Evolutionary conservation across 2,113 vertebrate species (phyloP).

Genomic region (Sylvilagus bachmani): DNA sequence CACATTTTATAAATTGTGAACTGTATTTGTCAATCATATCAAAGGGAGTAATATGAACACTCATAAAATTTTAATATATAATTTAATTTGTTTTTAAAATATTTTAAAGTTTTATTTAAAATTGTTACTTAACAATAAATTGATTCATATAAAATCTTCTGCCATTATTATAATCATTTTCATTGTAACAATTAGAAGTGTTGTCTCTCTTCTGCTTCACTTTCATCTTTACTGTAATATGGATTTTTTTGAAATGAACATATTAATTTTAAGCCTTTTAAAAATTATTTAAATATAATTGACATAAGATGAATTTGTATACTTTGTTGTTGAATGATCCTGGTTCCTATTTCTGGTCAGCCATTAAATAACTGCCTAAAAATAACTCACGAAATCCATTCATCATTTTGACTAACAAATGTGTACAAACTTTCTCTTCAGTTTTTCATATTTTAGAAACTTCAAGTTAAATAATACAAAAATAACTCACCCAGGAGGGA

Average conservation of each 20-base stretch:
- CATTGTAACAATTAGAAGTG: background rate
- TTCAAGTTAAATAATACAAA: slow-evolving; percentile 61
- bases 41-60: background rate
- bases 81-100: background rate
- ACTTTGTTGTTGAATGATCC: background rate
- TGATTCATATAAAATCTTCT: background rate
- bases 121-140: background rate
- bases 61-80: background rate
- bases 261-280: background rate
- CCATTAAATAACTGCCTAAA: background rate
- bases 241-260: background rate
- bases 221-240: background rate
- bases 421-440: slow-evolving; percentile 26
- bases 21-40: background rate
- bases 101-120: background rate
- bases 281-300: background rate
- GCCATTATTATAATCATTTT: background rate
- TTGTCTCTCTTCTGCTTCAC: background rate
- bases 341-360: background rate
- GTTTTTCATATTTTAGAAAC: slow-evolving; percentile 58
- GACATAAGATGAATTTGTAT: background rate
- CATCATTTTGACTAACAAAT: slow-evolving; percentile 72
- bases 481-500: background rate
- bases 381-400: slow-evolving; percentile 46
- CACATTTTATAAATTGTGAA: background rate